These are phyloP conservation scores for Aphelinus certus DNA, from an alignment of 1,140 invertebrate species.

Conservation along the genomic window DNA sequence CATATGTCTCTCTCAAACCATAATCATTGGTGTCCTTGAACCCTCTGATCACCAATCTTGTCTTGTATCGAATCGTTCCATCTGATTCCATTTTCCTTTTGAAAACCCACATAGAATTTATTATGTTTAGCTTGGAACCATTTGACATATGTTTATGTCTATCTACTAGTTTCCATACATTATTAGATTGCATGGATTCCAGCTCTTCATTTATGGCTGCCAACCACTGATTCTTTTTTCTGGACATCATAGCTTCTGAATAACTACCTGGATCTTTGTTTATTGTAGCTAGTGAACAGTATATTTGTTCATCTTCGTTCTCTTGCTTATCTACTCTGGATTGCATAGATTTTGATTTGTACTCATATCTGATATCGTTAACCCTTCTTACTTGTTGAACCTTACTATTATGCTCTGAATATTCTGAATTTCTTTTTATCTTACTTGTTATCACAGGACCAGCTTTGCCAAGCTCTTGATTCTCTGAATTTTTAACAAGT, in stretches of 20 bases:
- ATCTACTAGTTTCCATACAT: slow-evolving; percentile 19
- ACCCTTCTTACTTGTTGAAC: background rate
- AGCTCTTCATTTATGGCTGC: slow-evolving; percentile 16
- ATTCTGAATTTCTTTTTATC: background rate
- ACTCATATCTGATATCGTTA: background rate
- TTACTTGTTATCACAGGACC: background rate
- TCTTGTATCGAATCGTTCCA: slow-evolving; percentile 14
- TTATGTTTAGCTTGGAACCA: slow-evolving; percentile 10
- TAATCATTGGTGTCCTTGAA: slow-evolving; percentile 15
- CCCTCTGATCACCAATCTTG: slow-evolving; percentile 1
- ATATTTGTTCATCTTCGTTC: slow-evolving; percentile 4
- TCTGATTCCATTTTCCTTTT: slow-evolving; percentile 26
- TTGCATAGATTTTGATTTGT: background rate
- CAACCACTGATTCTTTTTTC: slow-evolving; percentile 10
- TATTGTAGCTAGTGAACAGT: background rate
- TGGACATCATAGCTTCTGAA: slow-evolving; percentile 17
- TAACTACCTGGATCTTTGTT: slow-evolving; percentile 18
- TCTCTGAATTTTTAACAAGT: background rate
- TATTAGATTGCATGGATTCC: slow-evolving; percentile 24
- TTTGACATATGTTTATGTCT: slow-evolving; percentile 6
- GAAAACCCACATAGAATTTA: slow-evolving; percentile 31
- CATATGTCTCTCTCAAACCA: slow-evolving; percentile 6
- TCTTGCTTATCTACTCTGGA: background rate
- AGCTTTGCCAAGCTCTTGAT: background rate
- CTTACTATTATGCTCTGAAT: background rate